These are phyloP conservation scores for Aurelia aurita DNA, from an alignment of 30 jellyfish, hydroid and myxozoan species.

Conservation along the genomic window DNA sequence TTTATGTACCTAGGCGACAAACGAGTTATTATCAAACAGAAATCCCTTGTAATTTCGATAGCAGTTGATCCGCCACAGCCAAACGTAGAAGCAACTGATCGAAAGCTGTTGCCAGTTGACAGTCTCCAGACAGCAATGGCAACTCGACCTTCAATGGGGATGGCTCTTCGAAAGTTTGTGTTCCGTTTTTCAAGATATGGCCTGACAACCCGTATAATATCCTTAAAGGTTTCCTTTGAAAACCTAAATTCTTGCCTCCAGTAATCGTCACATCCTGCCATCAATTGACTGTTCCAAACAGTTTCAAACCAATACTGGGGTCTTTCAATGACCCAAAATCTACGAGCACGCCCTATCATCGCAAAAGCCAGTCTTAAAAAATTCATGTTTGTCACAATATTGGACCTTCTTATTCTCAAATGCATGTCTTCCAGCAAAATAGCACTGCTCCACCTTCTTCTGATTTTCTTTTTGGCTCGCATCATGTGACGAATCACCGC, in stretches of 20 bases:
- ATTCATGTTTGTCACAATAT: background rate
- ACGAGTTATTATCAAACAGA: no score
- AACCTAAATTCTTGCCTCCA: background rate
- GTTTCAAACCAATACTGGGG: background rate
- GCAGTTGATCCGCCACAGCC: no score
- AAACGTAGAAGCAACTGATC: background rate
- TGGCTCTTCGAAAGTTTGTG: conserved; percentile 6
- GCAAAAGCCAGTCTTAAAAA: background rate
- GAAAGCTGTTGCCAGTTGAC: background rate
- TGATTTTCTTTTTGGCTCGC: no score
- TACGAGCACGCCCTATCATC: no score
- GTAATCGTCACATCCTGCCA: background rate
- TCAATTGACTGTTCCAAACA: background rate
- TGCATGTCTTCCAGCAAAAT: background rate
- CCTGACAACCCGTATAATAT: background rate
- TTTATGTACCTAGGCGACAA: no score
- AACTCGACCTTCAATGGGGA: background rate
- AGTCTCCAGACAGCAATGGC: conserved; percentile 18
- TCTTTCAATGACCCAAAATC: conserved; percentile 5
- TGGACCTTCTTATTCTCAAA: background rate
- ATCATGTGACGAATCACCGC: no score
- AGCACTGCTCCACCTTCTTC: no score
- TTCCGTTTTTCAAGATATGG: background rate
- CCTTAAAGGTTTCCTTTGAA: background rate
- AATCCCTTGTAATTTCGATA: no score